A percentile compares a stretch with the other conserved stretches of the same genome.
These are phyloP conservation scores for Charanyca ferruginea DNA, from an alignment of 2,888 invertebrate genomes.

Conservation along the genomic window DNA sequence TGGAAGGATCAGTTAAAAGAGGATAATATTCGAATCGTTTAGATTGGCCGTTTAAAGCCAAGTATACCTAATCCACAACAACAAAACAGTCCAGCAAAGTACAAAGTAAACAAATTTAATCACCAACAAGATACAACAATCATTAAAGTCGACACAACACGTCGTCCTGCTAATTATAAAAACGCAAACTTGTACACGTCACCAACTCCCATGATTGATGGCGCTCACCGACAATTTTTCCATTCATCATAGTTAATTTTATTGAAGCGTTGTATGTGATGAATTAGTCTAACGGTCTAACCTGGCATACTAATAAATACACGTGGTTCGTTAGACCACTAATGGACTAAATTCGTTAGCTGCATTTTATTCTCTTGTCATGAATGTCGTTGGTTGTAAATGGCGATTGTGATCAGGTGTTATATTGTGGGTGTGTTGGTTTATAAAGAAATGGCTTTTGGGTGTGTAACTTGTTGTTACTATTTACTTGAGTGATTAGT, in stretches of 20 bases:
- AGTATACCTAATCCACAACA: not conserved
- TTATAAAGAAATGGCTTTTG: slow-evolving; percentile 50
- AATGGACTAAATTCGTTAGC: slow-evolving; percentile 67
- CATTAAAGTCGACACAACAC: slow-evolving; percentile 32
- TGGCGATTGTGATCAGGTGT: slow-evolving; percentile 50
- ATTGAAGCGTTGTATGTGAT: slow-evolving; percentile 85
- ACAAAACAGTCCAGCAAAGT: not conserved
- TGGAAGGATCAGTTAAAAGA: no score
- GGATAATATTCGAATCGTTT: no score
- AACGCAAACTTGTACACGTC: slow-evolving; percentile 64
- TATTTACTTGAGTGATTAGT: slow-evolving; percentile 38
- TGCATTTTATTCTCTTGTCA: slow-evolving; percentile 60
- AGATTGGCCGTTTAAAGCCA: no score
- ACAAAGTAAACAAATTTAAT: slow-evolving; percentile 34
- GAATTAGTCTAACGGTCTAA: slow-evolving; percentile 81
- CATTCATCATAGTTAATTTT: slow-evolving; percentile 90
- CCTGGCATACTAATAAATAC: slow-evolving; percentile 75
- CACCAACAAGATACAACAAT: slow-evolving; percentile 36
- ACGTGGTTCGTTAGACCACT: slow-evolving; percentile 70
- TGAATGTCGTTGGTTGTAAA: slow-evolving; percentile 51
- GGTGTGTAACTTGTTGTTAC: slow-evolving; percentile 48
- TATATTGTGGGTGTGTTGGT: slow-evolving; percentile 43
- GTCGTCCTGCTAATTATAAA: slow-evolving; percentile 71
- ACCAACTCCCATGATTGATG: slow-evolving; percentile 88
- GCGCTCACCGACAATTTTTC: slow-evolving; percentile 81